phyloP scores from a whole-genome alignment of 2,888 invertebrate genomes.

The Noctua comes region DNA sequence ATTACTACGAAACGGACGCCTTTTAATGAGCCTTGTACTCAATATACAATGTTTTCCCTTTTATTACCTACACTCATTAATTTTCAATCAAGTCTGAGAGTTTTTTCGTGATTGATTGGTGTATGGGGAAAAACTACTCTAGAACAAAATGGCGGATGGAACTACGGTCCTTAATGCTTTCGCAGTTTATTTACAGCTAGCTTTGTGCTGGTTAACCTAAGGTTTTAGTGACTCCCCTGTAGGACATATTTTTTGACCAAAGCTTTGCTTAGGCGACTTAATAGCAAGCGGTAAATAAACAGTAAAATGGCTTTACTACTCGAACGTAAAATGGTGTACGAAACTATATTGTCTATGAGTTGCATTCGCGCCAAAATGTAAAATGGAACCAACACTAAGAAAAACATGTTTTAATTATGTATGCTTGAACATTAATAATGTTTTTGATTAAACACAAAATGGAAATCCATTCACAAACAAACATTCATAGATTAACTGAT shows the following conservation, averaged over 20 bases:
- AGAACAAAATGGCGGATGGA: background rate
- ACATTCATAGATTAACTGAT: conserved; percentile 12
- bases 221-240: background rate
- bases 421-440: background rate
- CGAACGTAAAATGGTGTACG: background rate
- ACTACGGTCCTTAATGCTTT: background rate
- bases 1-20: conserved; percentile 30
- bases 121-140: background rate
- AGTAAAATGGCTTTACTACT: background rate
- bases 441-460: background rate
- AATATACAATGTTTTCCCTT: background rate
- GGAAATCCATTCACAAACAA: background rate
- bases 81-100: background rate
- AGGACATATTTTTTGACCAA: background rate
- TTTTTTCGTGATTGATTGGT: background rate
- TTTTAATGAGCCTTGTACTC: conserved; percentile 14
- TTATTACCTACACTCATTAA: conserved; percentile 2
- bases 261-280: background rate
- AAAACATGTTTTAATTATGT: background rate
- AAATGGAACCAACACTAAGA: background rate
- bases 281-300: background rate
- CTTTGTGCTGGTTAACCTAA: background rate
- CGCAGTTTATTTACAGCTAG: background rate
- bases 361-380: background rate
- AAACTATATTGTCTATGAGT: background rate